Percentiles rank a stretch among this genome's conserved stretches.
Conservation (phyloP, 2,888 invertebrate genomes). For the Deilephila porcellus region DNA sequence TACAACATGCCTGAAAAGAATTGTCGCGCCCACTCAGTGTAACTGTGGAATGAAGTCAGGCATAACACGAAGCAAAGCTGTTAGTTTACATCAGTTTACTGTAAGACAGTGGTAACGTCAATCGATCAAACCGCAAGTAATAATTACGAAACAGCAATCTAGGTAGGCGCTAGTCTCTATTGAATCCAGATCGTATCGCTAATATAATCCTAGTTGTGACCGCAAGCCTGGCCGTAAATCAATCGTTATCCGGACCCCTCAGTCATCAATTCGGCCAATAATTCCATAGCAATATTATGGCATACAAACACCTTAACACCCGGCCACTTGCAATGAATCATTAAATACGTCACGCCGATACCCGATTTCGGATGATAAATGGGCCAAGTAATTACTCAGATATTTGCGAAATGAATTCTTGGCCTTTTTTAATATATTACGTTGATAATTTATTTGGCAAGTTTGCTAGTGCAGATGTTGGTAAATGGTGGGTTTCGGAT, state of each 20-base stretch:
- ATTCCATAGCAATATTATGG: constrained; percentile 25
- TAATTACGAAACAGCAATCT: neutral
- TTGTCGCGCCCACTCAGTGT: no score
- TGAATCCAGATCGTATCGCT: constrained; percentile 5
- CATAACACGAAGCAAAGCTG: no score
- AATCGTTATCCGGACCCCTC: constrained; percentile 21
- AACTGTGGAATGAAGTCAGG: no score
- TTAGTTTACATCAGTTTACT: no score
- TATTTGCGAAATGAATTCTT: constrained; percentile 30
- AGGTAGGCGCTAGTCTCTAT: neutral
- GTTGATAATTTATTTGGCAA: constrained; percentile 18
- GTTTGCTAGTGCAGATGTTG: neutral
- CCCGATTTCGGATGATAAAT: constrained; percentile 59
- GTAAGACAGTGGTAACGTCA: no score
- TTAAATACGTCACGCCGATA: constrained; percentile 52
- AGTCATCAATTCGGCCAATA: constrained; percentile 25
- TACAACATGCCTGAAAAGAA: neutral
- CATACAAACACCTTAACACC: constrained; percentile 29
- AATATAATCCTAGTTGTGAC: neutral
- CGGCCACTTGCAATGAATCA: constrained; percentile 52
- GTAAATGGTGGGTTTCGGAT: neutral
- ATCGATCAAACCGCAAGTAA: neutral
- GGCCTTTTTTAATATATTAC: constrained; percentile 2
- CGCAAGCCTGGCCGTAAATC: constrained; percentile 15
- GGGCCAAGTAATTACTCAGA: constrained; percentile 51